Evolutionary conservation across 2,888 invertebrate genomes (phyloP).

Genomic region (Orchesella flavescens): DNA sequence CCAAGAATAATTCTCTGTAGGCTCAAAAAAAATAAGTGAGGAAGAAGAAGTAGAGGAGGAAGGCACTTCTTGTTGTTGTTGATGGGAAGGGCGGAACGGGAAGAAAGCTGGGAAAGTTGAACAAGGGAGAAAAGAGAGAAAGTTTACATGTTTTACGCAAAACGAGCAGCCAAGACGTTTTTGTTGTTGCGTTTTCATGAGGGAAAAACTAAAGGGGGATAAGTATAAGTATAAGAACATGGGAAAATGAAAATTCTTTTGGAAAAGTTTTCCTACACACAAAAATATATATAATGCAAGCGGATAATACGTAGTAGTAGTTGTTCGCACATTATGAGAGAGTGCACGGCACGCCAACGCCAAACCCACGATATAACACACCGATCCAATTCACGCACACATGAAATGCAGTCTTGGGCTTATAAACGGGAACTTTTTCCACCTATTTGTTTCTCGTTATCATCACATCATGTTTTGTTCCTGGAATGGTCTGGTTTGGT

Average conservation of each 20-base stretch:
- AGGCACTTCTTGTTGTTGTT: conserved; percentile 32
- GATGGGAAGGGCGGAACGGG: conserved; percentile 58
- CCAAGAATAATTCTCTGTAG: conserved; percentile 40
- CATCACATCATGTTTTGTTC: no score
- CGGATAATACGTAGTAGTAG: no score
- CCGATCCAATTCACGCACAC: background rate
- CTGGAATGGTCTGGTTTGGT: no score
- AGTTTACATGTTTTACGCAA: conserved; percentile 43
- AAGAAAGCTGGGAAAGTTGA: conserved; percentile 23
- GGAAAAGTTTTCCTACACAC: conserved; percentile 29
- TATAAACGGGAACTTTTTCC: background rate
- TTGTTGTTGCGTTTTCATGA: conserved; percentile 45
- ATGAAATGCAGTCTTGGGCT: background rate
- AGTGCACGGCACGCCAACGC: no score
- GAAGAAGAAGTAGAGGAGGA: conserved; percentile 13
- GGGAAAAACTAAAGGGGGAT: conserved; percentile 52
- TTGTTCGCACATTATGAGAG: no score
- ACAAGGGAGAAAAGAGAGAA: conserved; percentile 38
- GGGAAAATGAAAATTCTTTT: conserved; percentile 61
- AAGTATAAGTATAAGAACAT: no score
- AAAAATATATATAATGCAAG: no score
- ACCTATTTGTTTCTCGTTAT: conserved; percentile 19
- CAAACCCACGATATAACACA: no score
- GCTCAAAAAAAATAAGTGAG: conserved; percentile 12
- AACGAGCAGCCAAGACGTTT: conserved; percentile 36